Evolutionary conservation across 2,888 invertebrate species (phyloP), one percentile per base, ranked within the genome.

Genomic region (Cyclophora punctaria): DNA sequence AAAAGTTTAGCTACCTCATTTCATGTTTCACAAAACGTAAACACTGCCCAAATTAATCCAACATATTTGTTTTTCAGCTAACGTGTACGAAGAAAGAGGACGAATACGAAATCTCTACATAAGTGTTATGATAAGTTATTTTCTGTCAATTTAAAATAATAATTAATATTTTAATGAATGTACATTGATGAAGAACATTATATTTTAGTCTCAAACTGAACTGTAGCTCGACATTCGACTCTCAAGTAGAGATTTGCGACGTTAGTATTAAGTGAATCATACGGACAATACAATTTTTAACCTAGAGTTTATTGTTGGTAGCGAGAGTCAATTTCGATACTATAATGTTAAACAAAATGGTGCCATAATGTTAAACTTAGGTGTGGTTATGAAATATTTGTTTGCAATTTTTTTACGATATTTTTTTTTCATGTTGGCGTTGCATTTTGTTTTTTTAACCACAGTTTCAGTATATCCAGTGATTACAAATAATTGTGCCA

Each of bases 401-500:
- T 44, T 44, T 44, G 44, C 44, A 34, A 43, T 43, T 20, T 44
- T 5, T 20, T 44, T 33, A 20, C 2, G 42, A 20, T 4, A 34
- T 3, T 44, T 5, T 20, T n/a, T 5, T 3, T 44, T 44, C 44
- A 34, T 33, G 3, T 34, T 44, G 3, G 5, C 44, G 20, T 44
- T 53, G 41, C 51, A 48, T 51, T 50, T 48, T 40, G 35, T 41
- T 41, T 49, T 47, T 7, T 46, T 48, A 35, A 48, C 40, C 35
- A 46, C 51, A 41, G 45, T 46, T 51, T 5, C 44, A 35, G 33
- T 46, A 35, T 46, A 47, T 42, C 52, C 43, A 40, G 35, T 44
- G 47, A 41, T n/a, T 40, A 34, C 44, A 45, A 37, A 34, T 41
- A 5, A 42, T 45, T 50, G 55, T 55, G 55, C 55, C 55, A 55